A percentile compares a stretch with the other conserved stretches of the same genome.
Evolutionary conservation across 2,888 invertebrate species (phyloP).

Genomic region (Sarcophaga subvicina): DNA sequence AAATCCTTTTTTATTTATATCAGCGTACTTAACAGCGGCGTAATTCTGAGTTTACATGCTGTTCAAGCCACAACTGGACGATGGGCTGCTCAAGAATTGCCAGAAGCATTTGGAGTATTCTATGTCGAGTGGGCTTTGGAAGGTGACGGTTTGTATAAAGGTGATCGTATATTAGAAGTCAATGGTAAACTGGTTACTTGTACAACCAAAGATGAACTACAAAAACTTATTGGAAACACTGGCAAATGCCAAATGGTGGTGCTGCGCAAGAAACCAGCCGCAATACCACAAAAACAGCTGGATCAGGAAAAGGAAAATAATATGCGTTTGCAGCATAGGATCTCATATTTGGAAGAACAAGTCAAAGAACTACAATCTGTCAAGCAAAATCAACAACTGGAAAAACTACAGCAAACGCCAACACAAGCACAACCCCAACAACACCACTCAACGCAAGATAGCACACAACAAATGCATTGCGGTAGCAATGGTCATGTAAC

Average conservation of each 20-base stretch:
- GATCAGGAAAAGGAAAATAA: constrained; percentile 87
- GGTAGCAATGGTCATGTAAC: constrained; percentile 83
- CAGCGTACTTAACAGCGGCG: constrained; percentile 81
- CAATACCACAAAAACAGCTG: constrained; percentile 80
- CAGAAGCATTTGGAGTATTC: constrained; percentile 85
- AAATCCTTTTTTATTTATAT: not conserved
- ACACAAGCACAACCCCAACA: constrained; percentile 43
- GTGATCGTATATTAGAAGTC: constrained; percentile 90
- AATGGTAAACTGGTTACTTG: constrained; percentile 89
- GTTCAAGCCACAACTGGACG: constrained; percentile 88
- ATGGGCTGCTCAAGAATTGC: constrained; percentile 87
- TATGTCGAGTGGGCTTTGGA: constrained; percentile 93
- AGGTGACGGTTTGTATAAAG: constrained; percentile 88
- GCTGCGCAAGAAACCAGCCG: constrained; percentile 77
- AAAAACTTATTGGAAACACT: constrained; percentile 84
- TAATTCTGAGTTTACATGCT: constrained; percentile 84
- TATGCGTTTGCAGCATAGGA: constrained; percentile 92
- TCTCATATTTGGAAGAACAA: constrained; percentile 94
- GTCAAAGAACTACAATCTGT: constrained; percentile 85
- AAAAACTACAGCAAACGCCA: constrained; percentile 48
- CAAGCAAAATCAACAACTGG: constrained; percentile 75
- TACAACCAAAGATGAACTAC: constrained; percentile 87
- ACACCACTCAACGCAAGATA: constrained; percentile 51
- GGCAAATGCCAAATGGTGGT: constrained; percentile 81
- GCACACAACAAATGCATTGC: constrained; percentile 46